Percentiles rank a stretch among this genome's conserved stretches.
Evolutionary conservation across 1,140 invertebrate genomes (phyloP).

Genomic region (Hyles vespertilio): DNA sequence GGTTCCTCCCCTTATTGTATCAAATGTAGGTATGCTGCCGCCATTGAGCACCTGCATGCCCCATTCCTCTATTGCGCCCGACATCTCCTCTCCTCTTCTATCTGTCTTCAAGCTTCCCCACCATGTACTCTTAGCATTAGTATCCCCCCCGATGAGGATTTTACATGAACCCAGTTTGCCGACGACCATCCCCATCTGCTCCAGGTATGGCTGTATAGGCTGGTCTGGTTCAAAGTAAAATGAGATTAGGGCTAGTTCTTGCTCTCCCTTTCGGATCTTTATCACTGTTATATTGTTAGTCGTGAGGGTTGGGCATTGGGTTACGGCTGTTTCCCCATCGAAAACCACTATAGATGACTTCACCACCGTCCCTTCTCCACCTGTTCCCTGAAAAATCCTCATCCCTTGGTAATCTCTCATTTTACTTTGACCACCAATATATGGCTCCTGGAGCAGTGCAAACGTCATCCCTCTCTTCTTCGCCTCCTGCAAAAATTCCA

Average conservation of each 20-base stretch:
- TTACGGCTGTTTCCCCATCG: too few relatives aligned
- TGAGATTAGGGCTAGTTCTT: not conserved
- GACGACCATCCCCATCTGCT: constrained; percentile 3
- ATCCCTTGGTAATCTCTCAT: too few relatives aligned
- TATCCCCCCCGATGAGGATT: constrained; percentile 22
- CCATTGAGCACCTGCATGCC: not conserved
- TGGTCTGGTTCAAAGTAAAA: not conserved
- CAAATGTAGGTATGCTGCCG: not conserved
- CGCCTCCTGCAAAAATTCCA: too few relatives aligned
- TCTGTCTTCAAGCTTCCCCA: not conserved
- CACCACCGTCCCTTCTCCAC: too few relatives aligned
- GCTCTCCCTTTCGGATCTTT: too few relatives aligned
- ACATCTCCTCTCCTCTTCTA: not conserved
- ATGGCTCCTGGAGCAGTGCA: too few relatives aligned
- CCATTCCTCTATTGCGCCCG: not conserved
- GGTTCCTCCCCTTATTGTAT: constrained; percentile 5
- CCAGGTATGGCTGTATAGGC: constrained; percentile 14
- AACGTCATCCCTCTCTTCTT: too few relatives aligned
- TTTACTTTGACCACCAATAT: too few relatives aligned
- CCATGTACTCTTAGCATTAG: not conserved
- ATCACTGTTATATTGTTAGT: too few relatives aligned
- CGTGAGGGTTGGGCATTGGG: too few relatives aligned
- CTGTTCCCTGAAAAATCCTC: too few relatives aligned
- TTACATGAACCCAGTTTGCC: not conserved
- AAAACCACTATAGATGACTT: too few relatives aligned